A percentile compares a stretch with the other conserved stretches of the same genome.
Evolutionary conservation across 2,888 invertebrate genomes (phyloP).

Genomic region (Polymixis lichenea): DNA sequence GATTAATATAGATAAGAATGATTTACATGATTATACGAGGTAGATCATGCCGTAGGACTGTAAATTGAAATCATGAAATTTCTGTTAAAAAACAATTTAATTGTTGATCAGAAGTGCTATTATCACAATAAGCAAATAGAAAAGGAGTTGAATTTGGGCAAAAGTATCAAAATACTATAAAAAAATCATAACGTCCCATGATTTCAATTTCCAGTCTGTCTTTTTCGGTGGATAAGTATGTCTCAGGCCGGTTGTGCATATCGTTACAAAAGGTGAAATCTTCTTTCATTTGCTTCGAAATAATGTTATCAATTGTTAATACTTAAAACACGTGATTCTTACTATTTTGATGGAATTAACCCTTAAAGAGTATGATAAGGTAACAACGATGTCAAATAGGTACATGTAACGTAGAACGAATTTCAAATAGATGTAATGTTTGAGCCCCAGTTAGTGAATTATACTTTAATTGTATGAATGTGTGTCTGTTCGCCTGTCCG

Average conservation of each 20-base stretch:
- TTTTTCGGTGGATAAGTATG: constrained; percentile 25
- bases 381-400: constrained; percentile 54
- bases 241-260: constrained; percentile 64
- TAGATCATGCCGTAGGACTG: constrained; percentile 31
- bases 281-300: constrained; percentile 44
- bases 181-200: constrained; percentile 8
- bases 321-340: constrained; percentile 34
- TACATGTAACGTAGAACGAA: constrained; percentile 48
- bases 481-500: constrained; percentile 5
- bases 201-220: constrained; percentile 43
- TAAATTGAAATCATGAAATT: constrained; percentile 31
- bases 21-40: constrained; percentile 24
- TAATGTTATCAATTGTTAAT: constrained; percentile 39
- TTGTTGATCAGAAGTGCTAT: background rate
- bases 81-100: background rate
- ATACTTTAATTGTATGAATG: constrained; percentile 24
- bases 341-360: constrained; percentile 29
- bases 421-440: constrained; percentile 48
- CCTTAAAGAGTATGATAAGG: constrained; percentile 33
- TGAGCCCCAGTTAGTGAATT: constrained; percentile 40
- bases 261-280: constrained; percentile 36
- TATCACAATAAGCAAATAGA: background rate
- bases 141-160: background rate
- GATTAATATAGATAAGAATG: constrained; percentile 28
- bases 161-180: background rate